These are phyloP conservation scores for Tetragnatha montana DNA, from an alignment of 2,888 invertebrate genomes.

Conservation along the genomic window DNA sequence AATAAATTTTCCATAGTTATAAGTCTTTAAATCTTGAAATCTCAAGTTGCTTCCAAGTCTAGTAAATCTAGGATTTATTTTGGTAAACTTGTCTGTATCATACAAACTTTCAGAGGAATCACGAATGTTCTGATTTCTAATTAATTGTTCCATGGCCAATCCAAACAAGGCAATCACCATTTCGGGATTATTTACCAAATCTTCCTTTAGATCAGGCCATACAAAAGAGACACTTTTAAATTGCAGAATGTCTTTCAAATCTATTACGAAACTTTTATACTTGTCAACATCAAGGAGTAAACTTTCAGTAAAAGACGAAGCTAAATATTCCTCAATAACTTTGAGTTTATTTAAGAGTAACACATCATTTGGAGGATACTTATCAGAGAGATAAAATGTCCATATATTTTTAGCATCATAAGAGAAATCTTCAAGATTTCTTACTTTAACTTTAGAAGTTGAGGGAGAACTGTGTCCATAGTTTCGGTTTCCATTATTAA, in stretches of 20 bases:
- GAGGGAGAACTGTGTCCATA: background rate
- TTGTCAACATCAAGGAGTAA: slow-evolving; percentile 75
- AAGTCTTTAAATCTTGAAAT: slow-evolving; percentile 83
- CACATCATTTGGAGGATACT: slow-evolving; percentile 77
- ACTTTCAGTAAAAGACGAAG: slow-evolving; percentile 75
- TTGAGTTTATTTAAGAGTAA: slow-evolving; percentile 75
- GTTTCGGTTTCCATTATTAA: slow-evolving; percentile 9
- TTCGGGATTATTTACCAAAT: slow-evolving; percentile 83
- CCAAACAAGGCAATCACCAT: slow-evolving; percentile 84
- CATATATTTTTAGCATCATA: slow-evolving; percentile 79
- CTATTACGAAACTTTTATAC: slow-evolving; percentile 72
- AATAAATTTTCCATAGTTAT: slow-evolving; percentile 85
- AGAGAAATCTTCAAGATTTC: background rate
- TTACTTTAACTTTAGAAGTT: slow-evolving; percentile 1
- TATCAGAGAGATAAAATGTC: slow-evolving; percentile 86
- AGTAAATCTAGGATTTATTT: slow-evolving; percentile 80
- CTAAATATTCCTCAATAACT: slow-evolving; percentile 80
- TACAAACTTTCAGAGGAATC: slow-evolving; percentile 27
- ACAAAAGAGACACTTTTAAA: slow-evolving; percentile 77
- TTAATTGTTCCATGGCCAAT: slow-evolving; percentile 86
- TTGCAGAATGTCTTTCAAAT: slow-evolving; percentile 58
- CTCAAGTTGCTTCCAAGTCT: slow-evolving; percentile 83
- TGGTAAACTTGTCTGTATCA: slow-evolving; percentile 23
- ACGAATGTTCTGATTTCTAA: slow-evolving; percentile 73
- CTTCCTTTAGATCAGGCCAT: slow-evolving; percentile 82